phyloP scores from a whole-genome alignment of 2,113 vertebrate species.

The Himantopus leucocephalus region DNA sequence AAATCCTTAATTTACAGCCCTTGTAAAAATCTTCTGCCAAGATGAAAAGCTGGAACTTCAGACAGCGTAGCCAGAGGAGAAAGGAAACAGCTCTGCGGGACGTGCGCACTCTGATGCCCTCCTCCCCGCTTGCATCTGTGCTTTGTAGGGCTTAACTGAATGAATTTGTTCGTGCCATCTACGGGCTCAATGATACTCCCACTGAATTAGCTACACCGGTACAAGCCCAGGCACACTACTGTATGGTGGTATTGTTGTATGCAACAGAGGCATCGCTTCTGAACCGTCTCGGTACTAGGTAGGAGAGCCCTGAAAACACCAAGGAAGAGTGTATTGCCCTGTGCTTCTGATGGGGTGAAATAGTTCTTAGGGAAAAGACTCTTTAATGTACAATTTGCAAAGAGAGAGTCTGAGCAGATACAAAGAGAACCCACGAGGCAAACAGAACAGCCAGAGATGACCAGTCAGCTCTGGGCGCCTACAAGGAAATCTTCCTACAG shows the following conservation, averaged over 20 bases:
- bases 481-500: background rate
- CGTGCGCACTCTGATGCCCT: background rate
- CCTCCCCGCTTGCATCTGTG: background rate
- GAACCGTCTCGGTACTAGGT: background rate
- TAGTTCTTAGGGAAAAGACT: background rate
- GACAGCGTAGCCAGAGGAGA: background rate
- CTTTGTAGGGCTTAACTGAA: background rate
- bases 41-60: slow-evolving; percentile 59
- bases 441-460: background rate
- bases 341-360: background rate
- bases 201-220: background rate
- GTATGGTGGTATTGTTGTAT: fast-evolving
- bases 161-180: background rate
- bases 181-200: background rate
- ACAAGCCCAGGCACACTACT: background rate
- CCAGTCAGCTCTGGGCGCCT: background rate
- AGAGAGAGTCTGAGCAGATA: background rate
- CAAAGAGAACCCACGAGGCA: background rate
- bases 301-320: background rate
- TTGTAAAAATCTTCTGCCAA: slow-evolving; percentile 63
- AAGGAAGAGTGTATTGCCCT: background rate
- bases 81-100: background rate
- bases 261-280: background rate
- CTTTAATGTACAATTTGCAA: background rate
- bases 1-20: slow-evolving; percentile 63